phyloP scores from a whole-genome alignment of 2,113 vertebrate genomes.

The Misgurnus mizolepis region DNA sequence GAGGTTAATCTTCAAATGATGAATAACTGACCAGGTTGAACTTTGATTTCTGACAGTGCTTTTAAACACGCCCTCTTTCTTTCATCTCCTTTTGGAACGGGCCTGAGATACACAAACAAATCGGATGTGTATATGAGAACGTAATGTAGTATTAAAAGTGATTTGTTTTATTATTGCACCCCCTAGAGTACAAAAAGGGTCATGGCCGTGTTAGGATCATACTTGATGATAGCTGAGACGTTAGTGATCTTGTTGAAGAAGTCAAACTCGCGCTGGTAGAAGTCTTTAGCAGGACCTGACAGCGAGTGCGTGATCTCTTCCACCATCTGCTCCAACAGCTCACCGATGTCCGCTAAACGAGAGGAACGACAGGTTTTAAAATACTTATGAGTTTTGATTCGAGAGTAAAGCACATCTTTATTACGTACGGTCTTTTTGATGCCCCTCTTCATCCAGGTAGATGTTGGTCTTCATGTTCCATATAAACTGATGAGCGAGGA shows the following conservation, averaged over 20 bases:
- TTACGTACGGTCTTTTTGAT: conserved; percentile 94
- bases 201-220: conserved; percentile 46
- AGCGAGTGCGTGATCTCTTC: conserved; percentile 88
- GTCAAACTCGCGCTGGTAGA: conserved; percentile 91
- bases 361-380: neutral
- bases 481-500: conserved; percentile 97
- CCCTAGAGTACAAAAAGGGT: too few species aligned
- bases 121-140: too few species aligned
- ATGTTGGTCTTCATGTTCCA: conserved; percentile 99
- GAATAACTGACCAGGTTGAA: conserved; percentile 85
- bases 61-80: conserved; percentile 92
- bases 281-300: conserved; percentile 90
- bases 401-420: neutral
- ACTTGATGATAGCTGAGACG: conserved; percentile 93
- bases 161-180: too few species aligned
- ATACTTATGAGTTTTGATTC: neutral
- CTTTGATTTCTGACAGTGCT: conserved; percentile 92
- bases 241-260: conserved; percentile 97
- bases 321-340: conserved; percentile 87
- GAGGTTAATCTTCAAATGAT: neutral
- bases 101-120: conserved; percentile 72
- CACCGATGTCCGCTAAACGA: conserved; percentile 86
- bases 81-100: conserved; percentile 95
- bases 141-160: too few species aligned
- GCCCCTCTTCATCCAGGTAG: conserved; percentile 92